Evolutionary conservation across 2,113 vertebrate species (phyloP).

Genomic region (Paramisgurnus dabryanus): DNA sequence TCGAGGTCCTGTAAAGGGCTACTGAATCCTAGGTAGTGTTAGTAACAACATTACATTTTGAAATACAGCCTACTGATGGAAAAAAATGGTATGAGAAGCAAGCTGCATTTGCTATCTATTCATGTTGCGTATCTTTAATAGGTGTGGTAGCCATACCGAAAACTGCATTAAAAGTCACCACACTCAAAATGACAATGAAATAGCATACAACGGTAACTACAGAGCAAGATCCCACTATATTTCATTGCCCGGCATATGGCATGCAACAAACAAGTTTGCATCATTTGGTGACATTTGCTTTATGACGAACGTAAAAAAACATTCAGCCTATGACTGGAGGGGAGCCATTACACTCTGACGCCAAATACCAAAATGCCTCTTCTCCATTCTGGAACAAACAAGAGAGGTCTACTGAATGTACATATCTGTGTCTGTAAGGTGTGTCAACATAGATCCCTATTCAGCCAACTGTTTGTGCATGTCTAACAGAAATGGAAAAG

Average conservation of each 20-base stretch:
- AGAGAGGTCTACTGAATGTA: slow-evolving; percentile 12
- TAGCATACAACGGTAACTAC: neutral
- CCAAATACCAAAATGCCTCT: slow-evolving; percentile 14
- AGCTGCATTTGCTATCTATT: no score
- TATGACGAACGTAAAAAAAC: neutral
- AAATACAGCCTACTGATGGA: no score
- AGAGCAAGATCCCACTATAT: neutral
- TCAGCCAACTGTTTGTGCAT: slow-evolving; percentile 35
- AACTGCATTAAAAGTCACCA: neutral
- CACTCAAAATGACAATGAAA: neutral
- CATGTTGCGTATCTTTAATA: no score
- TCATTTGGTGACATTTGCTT: neutral
- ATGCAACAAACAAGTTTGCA: neutral
- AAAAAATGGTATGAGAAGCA: no score
- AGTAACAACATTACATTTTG: no score
- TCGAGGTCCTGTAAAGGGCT: neutral
- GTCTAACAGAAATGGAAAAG: slow-evolving; percentile 2
- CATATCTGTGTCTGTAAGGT: slow-evolving; percentile 1
- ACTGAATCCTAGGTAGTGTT: neutral
- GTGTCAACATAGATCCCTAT: slow-evolving; percentile 17
- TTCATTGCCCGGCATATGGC: neutral
- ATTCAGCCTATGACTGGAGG: neutral
- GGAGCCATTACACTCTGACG: neutral
- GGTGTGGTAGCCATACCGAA: neutral
- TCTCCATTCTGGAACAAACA: slow-evolving; percentile 19